phyloP scores from a whole-genome alignment of 2,113 vertebrate species.

The Panthera tigris region DNA sequence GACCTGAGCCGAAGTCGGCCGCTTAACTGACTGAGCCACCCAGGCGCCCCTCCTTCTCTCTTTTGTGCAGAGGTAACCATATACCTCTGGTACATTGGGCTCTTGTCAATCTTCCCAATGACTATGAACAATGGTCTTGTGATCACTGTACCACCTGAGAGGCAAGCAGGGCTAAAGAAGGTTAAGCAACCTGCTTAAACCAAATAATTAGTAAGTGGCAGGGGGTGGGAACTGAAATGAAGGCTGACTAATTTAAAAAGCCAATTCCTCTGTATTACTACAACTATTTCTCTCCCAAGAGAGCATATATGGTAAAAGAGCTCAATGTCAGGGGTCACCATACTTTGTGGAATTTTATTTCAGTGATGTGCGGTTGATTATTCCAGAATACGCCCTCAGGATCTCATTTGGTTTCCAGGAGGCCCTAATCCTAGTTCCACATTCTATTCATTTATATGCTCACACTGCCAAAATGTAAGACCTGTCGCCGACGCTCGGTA shows the following conservation, averaged over 20 bases:
- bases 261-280: not conserved
- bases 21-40: too few species aligned
- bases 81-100: not conserved
- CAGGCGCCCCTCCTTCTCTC: not conserved
- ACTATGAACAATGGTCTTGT: not conserved
- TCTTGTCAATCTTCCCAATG: not conserved
- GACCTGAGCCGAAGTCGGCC: too few species aligned
- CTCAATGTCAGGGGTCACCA: not conserved
- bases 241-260: not conserved
- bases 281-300: not conserved
- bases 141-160: not conserved
- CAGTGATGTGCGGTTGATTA: not conserved
- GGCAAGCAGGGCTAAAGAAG: not conserved
- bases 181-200: not conserved
- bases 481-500: not conserved
- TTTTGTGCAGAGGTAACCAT: not conserved
- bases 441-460: constrained; percentile 18
- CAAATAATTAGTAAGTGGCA: not conserved
- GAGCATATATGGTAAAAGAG: not conserved
- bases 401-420: constrained; percentile 42
- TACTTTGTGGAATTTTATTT: constrained; percentile 33
- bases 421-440: not conserved
- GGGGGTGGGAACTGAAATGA: not conserved
- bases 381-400: not conserved
- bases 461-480: not conserved